Conservation (phyloP, 2,113 vertebrate species). For the Eonycteris spelaea region DNA sequence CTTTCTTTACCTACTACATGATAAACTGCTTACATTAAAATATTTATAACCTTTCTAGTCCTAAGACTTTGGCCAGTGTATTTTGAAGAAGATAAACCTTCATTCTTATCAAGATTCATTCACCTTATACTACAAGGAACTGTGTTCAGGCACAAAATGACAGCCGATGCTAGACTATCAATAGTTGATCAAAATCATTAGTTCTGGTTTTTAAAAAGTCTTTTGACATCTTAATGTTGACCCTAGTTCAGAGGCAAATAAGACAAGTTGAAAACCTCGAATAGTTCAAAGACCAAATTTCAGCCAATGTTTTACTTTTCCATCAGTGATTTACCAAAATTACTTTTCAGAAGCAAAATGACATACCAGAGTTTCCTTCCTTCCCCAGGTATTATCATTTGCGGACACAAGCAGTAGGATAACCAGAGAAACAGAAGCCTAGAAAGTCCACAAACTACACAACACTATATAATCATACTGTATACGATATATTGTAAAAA, state of each 20-base stretch:
- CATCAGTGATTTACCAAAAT: not conserved
- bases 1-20: not conserved
- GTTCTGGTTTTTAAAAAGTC: not conserved
- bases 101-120: not conserved
- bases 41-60: not conserved
- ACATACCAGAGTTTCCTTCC: not conserved
- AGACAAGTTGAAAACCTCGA: not conserved
- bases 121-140: not conserved
- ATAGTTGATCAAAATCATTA: not conserved
- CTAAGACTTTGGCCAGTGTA: not conserved
- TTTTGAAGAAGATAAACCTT: not conserved
- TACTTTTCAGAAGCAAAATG: constrained; percentile 7
- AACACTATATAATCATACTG: not conserved
- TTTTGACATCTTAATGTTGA: not conserved
- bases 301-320: not conserved
- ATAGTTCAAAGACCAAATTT: not conserved
- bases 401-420: not conserved
- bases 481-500: not conserved
- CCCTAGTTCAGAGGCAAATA: not conserved
- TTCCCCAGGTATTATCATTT: not conserved
- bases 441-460: not conserved
- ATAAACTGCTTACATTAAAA: not conserved
- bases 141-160: constrained; percentile 8
- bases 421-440: not conserved
- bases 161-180: not conserved